Base-by-base conservation (phyloP, 2,113 vertebrate genomes). In the Sialia sialis region DNA sequence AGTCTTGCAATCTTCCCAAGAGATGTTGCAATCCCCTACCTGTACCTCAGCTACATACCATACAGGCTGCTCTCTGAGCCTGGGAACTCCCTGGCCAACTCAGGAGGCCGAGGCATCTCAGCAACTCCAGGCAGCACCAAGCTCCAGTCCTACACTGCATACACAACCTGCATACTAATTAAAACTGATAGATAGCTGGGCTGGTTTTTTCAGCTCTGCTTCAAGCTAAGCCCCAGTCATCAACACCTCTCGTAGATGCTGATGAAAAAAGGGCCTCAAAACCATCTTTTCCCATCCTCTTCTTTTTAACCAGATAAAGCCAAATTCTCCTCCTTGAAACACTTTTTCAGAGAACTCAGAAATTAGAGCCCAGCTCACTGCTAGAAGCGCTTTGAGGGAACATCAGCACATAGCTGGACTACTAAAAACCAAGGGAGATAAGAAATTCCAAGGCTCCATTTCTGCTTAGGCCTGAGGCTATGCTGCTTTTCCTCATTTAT, bases 1-100 rank as follows among this genome's bases (percentile, higher is more conserved):
- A 95, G 87, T 39, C 76, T 27, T 79, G 52, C 87, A 63, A 54
- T 95, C 75, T 86, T 93, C 79, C 68, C 52, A 67, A 39, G 44
- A 36, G 68, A 39, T 96, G 94, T 93, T 77, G 93, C 75, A 97
- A 96, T 27, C 43, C 22, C 16, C 41, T 63, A 89, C 89, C 91
- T 94, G 80, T 41, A 73, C 54, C 78, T 90, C 84, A 83, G 67
- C 75, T 69, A 21, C 62, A 52, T 8, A 66, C 36, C 70, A 58
- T 29, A 7, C n/a, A 58, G 49, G 55, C 79, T 63, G 60, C 74
- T 83, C 60, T 87, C 64, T 16, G 34, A 52, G 59, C 34, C 78
- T 62, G 41, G 73, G 68, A 88, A 60, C 76, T 66, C 8, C 59
- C 4, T 8, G 14, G 44, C 25, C 30, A 48, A 14, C 29, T n/a